phyloP scores from a whole-genome alignment of 1,140 invertebrate genomes.

The Teleogryllus occipitalis region DNA sequence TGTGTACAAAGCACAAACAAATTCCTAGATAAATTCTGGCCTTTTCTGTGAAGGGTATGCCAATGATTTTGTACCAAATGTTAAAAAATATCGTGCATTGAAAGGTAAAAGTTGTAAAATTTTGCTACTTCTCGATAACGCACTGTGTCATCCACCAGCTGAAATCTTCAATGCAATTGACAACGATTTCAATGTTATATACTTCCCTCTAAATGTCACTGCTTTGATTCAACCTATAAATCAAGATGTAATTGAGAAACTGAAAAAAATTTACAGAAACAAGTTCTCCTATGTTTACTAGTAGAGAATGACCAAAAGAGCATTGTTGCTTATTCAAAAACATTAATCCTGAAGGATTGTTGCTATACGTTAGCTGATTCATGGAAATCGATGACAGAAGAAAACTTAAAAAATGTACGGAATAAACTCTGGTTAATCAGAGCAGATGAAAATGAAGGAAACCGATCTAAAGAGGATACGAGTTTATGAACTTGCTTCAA shows the following conservation, averaged over 20 bases:
- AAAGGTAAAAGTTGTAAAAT: no score
- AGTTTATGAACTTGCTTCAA: neutral
- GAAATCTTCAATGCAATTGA: constrained; percentile 11
- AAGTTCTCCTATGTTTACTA: constrained; percentile 24
- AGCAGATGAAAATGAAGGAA: neutral
- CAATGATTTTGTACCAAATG: no score
- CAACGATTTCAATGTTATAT: constrained; percentile 22
- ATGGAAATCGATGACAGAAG: constrained; percentile 32
- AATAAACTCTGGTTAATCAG: constrained; percentile 25
- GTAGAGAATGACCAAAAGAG: constrained; percentile 19
- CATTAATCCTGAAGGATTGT: constrained; percentile 28
- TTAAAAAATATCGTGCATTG: no score
- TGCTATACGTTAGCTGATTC: constrained; percentile 32
- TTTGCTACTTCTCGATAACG: constrained; percentile 1
- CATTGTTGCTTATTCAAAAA: constrained; percentile 23
- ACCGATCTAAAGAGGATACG: neutral
- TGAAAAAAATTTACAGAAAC: constrained; percentile 19
- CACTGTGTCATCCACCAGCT: no score
- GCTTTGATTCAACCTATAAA: constrained; percentile 37
- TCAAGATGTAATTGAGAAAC: constrained; percentile 31
- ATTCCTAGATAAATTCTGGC: constrained; percentile 8
- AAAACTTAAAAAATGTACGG: constrained; percentile 31
- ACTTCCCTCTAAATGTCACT: constrained; percentile 36
- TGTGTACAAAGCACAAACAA: constrained; percentile 14
- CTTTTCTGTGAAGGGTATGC: constrained; percentile 13